Evolutionary conservation across 2,888 invertebrate genomes (phyloP).

Genomic region (Drosophila falleni): DNA sequence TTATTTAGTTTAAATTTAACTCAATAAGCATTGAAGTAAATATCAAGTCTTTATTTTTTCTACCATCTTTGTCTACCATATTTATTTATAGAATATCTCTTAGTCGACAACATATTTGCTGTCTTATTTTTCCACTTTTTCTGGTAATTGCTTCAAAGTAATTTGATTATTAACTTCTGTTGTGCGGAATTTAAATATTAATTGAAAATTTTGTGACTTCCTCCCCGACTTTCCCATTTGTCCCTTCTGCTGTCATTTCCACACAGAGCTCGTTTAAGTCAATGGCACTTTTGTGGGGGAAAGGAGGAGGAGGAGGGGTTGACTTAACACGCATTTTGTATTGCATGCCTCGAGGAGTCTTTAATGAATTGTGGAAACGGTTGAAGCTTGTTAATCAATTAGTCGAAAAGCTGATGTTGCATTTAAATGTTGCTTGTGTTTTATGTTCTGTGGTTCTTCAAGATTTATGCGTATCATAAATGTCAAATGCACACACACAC

Average conservation of each 20-base stretch:
- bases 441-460: conserved; percentile 26
- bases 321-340: conserved; percentile 16
- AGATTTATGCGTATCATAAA: conserved; percentile 79
- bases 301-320: background rate
- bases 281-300: conserved; percentile 16
- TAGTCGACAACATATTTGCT: background rate
- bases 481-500: conserved; percentile 68
- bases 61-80: background rate
- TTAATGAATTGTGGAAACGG: conserved; percentile 5
- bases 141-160: conserved; percentile 74
- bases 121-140: background rate
- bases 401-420: conserved; percentile 70
- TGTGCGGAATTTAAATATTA: conserved; percentile 76
- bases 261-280: conserved; percentile 19
- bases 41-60: too few relatives aligned
- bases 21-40: too few relatives aligned
- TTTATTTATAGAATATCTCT: background rate
- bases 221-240: background rate
- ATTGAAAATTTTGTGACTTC: conserved; percentile 58
- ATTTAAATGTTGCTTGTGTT: conserved; percentile 52
- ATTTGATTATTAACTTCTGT: conserved; percentile 77
- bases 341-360: conserved; percentile 8
- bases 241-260: background rate
- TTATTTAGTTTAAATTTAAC: too few relatives aligned
- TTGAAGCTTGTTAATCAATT: conserved; percentile 64